Percentiles rank a stretch among this genome's conserved stretches.
Conservation (phyloP, 30 jellyfish, hydroid and myxozoan species). For the Aurelia aurita region DNA sequence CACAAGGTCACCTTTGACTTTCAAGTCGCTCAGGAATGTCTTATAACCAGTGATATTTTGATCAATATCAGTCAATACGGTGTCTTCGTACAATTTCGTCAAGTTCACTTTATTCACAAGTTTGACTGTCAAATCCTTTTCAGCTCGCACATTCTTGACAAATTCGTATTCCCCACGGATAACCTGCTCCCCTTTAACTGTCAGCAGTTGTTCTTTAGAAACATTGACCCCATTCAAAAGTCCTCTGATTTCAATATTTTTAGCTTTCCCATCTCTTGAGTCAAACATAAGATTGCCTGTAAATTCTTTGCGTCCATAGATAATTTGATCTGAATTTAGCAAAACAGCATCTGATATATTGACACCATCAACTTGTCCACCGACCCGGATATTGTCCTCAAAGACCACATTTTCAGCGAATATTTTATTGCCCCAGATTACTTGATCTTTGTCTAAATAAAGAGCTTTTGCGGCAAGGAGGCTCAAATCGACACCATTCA, state of each 20-base stretch:
- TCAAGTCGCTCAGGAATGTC: slow-evolving; percentile 18
- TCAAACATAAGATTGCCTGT: slow-evolving; percentile 25
- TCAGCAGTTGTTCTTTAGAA: slow-evolving; percentile 56
- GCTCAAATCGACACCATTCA: slow-evolving; percentile 65
- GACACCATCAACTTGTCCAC: slow-evolving; percentile 73
- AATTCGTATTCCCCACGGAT: slow-evolving; percentile 37
- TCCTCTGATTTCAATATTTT: slow-evolving; percentile 66
- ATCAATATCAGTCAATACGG: slow-evolving; percentile 49
- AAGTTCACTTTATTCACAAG: slow-evolving; percentile 66
- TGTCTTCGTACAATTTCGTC: slow-evolving; percentile 24
- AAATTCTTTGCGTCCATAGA: slow-evolving; percentile 50
- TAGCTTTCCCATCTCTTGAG: background rate
- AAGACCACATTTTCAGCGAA: slow-evolving; percentile 11
- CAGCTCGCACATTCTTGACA: slow-evolving; percentile 7
- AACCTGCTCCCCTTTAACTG: slow-evolving; percentile 25
- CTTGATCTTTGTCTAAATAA: slow-evolving; percentile 56
- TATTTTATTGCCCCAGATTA: slow-evolving; percentile 74
- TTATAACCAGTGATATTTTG: slow-evolving; percentile 69
- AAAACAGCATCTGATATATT: slow-evolving; percentile 60
- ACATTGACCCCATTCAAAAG: slow-evolving; percentile 54
- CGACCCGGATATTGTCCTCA: slow-evolving; percentile 33
- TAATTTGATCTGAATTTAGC: slow-evolving; percentile 56
- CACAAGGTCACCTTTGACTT: slow-evolving; percentile 41
- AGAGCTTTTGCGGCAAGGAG: slow-evolving; percentile 47
- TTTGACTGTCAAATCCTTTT: slow-evolving; percentile 10